A percentile compares a stretch with the other conserved stretches of the same genome.
Evolutionary conservation across 2,888 invertebrate species (phyloP).

Genomic region (Polyommatus iphigenia): DNA sequence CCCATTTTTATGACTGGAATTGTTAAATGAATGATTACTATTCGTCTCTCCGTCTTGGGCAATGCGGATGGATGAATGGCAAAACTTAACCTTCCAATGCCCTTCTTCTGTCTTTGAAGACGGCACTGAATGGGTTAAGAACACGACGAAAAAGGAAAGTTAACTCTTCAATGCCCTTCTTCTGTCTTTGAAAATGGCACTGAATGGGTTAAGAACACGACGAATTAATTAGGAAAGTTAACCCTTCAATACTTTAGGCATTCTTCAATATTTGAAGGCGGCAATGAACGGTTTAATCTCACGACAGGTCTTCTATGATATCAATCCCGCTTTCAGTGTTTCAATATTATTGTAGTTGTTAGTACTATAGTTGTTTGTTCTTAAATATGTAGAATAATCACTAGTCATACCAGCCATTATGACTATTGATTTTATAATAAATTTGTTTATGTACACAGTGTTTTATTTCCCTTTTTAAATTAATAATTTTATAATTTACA

Average conservation of each 20-base stretch:
- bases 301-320: conserved; percentile 9
- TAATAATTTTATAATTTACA: too few species aligned
- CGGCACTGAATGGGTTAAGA: not conserved
- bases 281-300: not conserved
- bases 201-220: not conserved
- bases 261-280: not conserved
- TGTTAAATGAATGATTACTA: conserved; percentile 44
- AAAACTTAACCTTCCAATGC: conserved; percentile 26
- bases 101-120: not conserved
- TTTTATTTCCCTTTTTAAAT: conserved; percentile 45
- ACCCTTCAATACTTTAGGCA: not conserved
- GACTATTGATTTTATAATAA: conserved; percentile 73
- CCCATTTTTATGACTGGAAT: conserved; percentile 30
- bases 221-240: not conserved
- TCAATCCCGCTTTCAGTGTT: not conserved
- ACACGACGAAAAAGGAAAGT: too few species aligned
- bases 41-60: conserved; percentile 76
- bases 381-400: conserved; percentile 47
- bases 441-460: conserved; percentile 51
- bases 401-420: conserved; percentile 79
- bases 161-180: not conserved
- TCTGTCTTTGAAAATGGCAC: not conserved
- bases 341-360: conserved; percentile 32
- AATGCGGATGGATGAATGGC: conserved; percentile 77
- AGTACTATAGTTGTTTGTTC: conserved; percentile 7